Conservation (phyloP, 2,888 invertebrate genomes). For the Ganaspis brasiliensis region DNA sequence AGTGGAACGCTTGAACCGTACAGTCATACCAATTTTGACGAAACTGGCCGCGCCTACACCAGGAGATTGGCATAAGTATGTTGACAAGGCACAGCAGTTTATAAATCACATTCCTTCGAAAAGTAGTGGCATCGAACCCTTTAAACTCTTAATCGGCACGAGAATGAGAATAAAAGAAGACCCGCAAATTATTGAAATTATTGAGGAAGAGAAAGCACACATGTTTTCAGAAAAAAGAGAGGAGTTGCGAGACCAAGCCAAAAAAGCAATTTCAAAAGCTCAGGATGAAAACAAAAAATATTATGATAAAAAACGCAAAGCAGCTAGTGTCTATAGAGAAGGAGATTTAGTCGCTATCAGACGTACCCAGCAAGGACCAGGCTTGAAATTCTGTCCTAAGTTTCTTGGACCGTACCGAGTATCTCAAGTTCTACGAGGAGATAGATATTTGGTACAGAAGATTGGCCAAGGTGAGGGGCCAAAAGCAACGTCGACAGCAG, state of each 20-base stretch:
- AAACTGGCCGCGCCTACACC: conserved; percentile 5
- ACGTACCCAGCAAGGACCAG: conserved; percentile 72
- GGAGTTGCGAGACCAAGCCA: not conserved
- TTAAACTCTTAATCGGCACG: conserved; percentile 44
- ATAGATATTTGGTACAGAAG: conserved; percentile 70
- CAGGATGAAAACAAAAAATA: not conserved
- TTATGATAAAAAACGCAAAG: not conserved
- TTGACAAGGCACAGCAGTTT: conserved; percentile 28
- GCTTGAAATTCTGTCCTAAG: conserved; percentile 71
- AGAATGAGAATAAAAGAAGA: conserved; percentile 36
- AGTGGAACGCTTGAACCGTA: not conserved
- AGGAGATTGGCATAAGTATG: conserved; percentile 3
- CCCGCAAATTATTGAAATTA: conserved; percentile 23
- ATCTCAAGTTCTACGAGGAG: conserved; percentile 62
- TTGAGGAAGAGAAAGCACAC: conserved; percentile 7
- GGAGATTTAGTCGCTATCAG: conserved; percentile 70
- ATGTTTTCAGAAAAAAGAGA: not conserved
- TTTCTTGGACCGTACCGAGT: conserved; percentile 73
- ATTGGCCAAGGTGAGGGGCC: conserved; percentile 66
- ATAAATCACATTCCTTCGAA: conserved; percentile 31
- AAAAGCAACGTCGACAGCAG: conserved; percentile 63
- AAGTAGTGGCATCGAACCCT: conserved; percentile 36
- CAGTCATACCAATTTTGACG: not conserved
- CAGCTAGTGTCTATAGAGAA: not conserved
- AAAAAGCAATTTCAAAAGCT: not conserved